Evolutionary conservation across 2,888 invertebrate species (phyloP).

Genomic region (Xestia xanthographa): DNA sequence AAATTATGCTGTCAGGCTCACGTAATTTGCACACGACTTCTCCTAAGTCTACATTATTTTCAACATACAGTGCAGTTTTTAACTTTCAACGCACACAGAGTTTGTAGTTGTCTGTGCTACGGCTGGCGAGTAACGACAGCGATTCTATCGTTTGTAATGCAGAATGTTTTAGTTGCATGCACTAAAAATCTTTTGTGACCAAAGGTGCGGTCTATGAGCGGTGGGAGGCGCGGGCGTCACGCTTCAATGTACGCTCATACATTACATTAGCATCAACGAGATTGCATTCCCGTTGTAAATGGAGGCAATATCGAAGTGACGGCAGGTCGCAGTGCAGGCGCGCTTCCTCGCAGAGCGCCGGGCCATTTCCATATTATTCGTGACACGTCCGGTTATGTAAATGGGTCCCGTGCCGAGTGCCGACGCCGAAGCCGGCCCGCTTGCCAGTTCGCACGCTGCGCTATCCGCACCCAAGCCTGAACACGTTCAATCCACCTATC

Average conservation of each 20-base stretch:
- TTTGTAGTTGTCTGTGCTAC: conserved; percentile 15
- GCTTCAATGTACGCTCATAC: conserved; percentile 66
- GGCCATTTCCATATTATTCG: conserved; percentile 89
- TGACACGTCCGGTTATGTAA: conserved; percentile 89
- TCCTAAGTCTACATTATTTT: conserved; percentile 63
- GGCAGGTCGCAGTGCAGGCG: conserved; percentile 74
- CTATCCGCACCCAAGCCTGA: conserved; percentile 69
- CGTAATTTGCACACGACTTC: conserved; percentile 72
- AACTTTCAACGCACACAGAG: conserved; percentile 16
- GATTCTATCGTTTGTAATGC: conserved; percentile 36
- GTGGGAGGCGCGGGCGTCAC: conserved; percentile 40
- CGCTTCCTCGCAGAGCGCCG: conserved; percentile 70
- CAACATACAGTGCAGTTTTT: conserved; percentile 41
- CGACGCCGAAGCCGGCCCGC: conserved; percentile 61
- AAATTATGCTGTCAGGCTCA: conserved; percentile 81
- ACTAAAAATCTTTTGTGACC: conserved; percentile 55
- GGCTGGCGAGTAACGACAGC: conserved; percentile 8
- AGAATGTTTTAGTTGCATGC: conserved; percentile 41
- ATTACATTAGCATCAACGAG: conserved; percentile 72
- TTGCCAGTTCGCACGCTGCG: conserved; percentile 67
- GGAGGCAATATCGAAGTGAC: conserved; percentile 81
- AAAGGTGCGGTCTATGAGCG: conserved; percentile 56
- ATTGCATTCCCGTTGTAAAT: conserved; percentile 80
- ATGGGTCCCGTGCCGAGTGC: conserved; percentile 75
- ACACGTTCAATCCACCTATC: conserved; percentile 73